Percentiles rank a stretch among this genome's conserved stretches.
Evolutionary conservation across 30 jellyfish, hydroid and myxozoan genomes (phyloP).

Genomic region (Turritopsis dohrnii): DNA sequence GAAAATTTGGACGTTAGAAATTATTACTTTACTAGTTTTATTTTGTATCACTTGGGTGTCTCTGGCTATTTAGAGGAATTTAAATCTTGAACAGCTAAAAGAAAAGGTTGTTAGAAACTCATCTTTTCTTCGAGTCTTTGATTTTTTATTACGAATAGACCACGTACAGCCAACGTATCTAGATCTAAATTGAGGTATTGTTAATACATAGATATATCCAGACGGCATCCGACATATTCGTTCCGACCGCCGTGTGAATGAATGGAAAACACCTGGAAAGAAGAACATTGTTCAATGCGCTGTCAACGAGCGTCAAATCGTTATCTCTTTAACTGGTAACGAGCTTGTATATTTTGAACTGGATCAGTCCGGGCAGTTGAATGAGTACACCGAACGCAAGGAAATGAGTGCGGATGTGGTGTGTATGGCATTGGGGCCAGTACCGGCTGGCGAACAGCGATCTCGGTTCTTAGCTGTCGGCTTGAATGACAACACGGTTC

Average conservation of each 20-base stretch:
- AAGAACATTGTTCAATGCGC: slow-evolving; percentile 90
- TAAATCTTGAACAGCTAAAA: too few species aligned
- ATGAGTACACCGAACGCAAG: slow-evolving; percentile 95
- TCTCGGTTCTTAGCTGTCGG: slow-evolving; percentile 95
- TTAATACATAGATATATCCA: slow-evolving; percentile 91
- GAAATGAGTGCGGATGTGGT: slow-evolving; percentile 99
- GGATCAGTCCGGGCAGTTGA: slow-evolving; percentile 98
- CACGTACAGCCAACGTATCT: too few species aligned
- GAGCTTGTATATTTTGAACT: slow-evolving; percentile 97
- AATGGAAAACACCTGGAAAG: slow-evolving; percentile 99
- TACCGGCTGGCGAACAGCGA: slow-evolving; percentile 93
- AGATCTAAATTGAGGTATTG: too few species aligned
- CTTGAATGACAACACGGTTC: slow-evolving; percentile 87
- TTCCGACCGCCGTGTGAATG: slow-evolving; percentile 90
- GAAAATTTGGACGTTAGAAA: too few species aligned
- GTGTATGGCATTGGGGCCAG: slow-evolving; percentile 99
- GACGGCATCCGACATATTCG: slow-evolving; percentile 99
- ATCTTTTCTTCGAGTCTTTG: too few species aligned
- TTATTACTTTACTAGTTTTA: too few species aligned
- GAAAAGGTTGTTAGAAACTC: too few species aligned
- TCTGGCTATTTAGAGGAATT: too few species aligned
- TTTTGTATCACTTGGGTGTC: too few species aligned
- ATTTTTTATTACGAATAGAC: too few species aligned
- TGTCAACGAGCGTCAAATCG: slow-evolving; percentile 94
- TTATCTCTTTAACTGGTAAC: slow-evolving; percentile 90